Evolutionary conservation across 2,113 vertebrate genomes (phyloP), one percentile per base, ranked within the genome.

Genomic region (Myrmecophaga tridactyla): DNA sequence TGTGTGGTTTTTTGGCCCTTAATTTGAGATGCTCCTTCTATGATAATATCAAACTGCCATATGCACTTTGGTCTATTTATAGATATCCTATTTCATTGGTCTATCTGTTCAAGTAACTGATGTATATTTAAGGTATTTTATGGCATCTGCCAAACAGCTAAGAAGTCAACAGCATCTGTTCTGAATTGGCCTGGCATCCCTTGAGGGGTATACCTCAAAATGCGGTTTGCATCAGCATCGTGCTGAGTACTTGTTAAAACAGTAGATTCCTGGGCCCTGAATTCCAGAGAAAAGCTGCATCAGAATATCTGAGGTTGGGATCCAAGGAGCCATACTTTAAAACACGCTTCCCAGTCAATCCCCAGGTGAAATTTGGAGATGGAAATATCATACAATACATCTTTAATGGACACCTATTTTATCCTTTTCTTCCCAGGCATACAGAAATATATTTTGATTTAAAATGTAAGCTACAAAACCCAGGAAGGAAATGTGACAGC

Each of bases 161-260:
- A 27, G 84, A 87, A 70, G 51, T 87, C 76, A 90, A n/a, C 53
- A 92, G 70, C 85, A 90, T 94, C 90, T 93, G 92, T 84, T 97
- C 75, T 7, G 23, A n/a, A 77, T 39, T 65, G 39, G 70, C 48
- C 87, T 31, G 29, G 15, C 27, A 21, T 89, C 87, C 75, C 92
- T 87, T 60, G 80, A 76, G 80, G 11, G 29, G 1, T 81, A 7
- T 56, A 27, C 25, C 11, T 62, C 4, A 4, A 3, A 46, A 43
- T 27, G 23, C 34, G 73, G 27, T 60, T 53, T 63, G 27, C 31
- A 65, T 53, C 31, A n/a, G 51, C 34, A 29, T 80, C 65, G 43
- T 70, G 20, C 34, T 53, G 72, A 1, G 4, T 92, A 72, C 84
- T 56, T 90, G 53, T 29, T 86, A 53, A 82, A 89, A 34, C 29